Conservation (phyloP, 2,888 invertebrate species). For the Schizaphis graminum region DNA sequence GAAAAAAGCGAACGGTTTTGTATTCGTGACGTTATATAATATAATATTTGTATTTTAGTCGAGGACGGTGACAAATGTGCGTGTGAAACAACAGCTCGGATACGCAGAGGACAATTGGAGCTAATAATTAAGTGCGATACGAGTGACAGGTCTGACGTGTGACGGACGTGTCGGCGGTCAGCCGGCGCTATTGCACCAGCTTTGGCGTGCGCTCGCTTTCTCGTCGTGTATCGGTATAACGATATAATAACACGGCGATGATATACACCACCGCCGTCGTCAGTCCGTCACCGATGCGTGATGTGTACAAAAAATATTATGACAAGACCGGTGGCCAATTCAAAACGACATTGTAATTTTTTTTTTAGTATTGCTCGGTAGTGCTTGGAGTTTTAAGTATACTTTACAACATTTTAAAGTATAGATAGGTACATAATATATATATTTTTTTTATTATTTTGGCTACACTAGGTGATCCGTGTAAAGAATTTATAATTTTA, state of each 20-base stretch:
- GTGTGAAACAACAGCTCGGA: neutral
- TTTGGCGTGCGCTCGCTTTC: neutral
- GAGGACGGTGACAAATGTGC: neutral
- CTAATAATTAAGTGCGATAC: constrained; percentile 39
- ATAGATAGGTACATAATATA: no score
- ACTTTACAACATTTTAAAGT: neutral
- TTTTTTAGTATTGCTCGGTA: neutral
- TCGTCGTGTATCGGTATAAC: neutral
- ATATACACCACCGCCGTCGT: neutral
- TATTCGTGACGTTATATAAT: neutral
- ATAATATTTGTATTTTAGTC: neutral
- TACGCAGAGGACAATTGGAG: neutral
- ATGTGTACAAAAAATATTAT: neutral
- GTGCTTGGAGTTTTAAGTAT: neutral
- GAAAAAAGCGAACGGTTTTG: neutral
- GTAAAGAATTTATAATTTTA: no score
- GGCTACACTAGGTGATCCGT: no score
- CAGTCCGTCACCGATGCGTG: neutral
- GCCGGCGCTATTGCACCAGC: neutral
- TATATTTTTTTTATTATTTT: no score
- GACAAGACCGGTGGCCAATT: neutral
- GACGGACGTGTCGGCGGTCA: constrained; percentile 17
- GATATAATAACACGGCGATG: neutral
- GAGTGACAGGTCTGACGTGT: constrained; percentile 42
- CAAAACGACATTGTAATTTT: neutral